Evolutionary conservation across 2,797 vertebrate genomes (phyloP).

Genomic region (Carduelis carduelis): DNA sequence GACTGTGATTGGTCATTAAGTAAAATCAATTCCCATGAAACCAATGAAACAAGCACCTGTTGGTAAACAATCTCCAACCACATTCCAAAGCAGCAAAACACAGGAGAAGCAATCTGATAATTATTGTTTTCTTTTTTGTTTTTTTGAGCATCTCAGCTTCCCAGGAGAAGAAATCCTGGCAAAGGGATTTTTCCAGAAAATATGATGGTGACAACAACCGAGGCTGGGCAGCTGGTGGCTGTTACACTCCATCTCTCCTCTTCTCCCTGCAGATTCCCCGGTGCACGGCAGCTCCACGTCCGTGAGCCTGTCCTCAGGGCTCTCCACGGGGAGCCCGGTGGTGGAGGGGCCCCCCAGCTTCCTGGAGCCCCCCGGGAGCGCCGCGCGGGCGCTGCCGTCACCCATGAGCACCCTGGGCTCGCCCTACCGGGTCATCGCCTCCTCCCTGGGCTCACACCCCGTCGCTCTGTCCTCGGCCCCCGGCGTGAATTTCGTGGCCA

Average conservation of each 20-base stretch:
- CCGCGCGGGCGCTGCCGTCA: constrained; percentile 78
- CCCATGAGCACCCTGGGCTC: constrained; percentile 84
- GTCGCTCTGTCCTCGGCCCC: constrained; percentile 82
- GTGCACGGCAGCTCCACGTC: constrained; percentile 71
- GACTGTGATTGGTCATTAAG: no score
- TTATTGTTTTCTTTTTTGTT: no score
- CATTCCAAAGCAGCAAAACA: no score
- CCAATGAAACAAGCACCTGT: no score
- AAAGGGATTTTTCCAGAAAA: no score
- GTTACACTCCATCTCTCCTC: neutral
- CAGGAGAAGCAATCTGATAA: no score
- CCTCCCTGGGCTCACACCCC: constrained; percentile 83
- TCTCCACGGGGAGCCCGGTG: constrained; percentile 77
- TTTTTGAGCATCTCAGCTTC: no score
- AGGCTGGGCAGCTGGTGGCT: neutral
- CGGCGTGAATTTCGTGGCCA: constrained; percentile 81
- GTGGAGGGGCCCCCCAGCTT: constrained; percentile 84
- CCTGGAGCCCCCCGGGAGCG: constrained; percentile 75
- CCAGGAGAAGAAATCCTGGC: no score
- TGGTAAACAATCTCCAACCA: no score
- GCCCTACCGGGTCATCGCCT: constrained; percentile 86
- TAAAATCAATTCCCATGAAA: no score
- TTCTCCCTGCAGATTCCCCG: constrained; percentile 68
- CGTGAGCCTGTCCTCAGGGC: constrained; percentile 78
- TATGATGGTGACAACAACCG: accelerated